A percentile compares a stretch with the other conserved stretches of the same genome.
phyloP scores from a whole-genome alignment of 2,888 invertebrate species.

The Tetragnatha montana region DNA sequence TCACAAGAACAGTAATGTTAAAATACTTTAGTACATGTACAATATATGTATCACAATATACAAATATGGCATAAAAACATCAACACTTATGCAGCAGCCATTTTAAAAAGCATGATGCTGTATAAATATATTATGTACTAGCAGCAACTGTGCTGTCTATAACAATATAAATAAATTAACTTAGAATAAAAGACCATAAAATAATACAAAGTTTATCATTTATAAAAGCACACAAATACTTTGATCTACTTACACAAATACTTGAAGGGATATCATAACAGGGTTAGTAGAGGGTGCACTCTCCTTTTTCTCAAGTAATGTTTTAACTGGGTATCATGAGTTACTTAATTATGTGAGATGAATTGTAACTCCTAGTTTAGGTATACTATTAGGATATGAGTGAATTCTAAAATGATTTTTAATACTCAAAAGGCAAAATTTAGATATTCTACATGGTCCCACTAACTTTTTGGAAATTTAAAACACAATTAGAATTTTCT shows the following conservation, averaged over 20 bases:
- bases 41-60: conserved; percentile 65
- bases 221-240: neutral
- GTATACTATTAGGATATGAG: no score
- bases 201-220: neutral
- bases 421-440: no score
- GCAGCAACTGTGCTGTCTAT: conserved; percentile 24
- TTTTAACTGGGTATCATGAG: neutral
- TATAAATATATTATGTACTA: conserved; percentile 37
- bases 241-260: neutral
- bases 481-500: no score
- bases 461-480: no score
- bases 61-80: conserved; percentile 62
- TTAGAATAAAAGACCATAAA: neutral
- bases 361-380: no score
- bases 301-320: neutral
- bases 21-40: conserved; percentile 61
- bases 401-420: no score
- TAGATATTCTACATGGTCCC: no score
- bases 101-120: neutral
- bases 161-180: conserved; percentile 1
- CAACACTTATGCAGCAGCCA: conserved; percentile 35
- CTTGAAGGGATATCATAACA: neutral
- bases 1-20: conserved; percentile 55
- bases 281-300: neutral
- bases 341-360: neutral